A percentile compares a stretch with the other conserved stretches of the same genome.
phyloP scores from a whole-genome alignment of 1,140 invertebrate species.

The Danaus melanippus region DNA sequence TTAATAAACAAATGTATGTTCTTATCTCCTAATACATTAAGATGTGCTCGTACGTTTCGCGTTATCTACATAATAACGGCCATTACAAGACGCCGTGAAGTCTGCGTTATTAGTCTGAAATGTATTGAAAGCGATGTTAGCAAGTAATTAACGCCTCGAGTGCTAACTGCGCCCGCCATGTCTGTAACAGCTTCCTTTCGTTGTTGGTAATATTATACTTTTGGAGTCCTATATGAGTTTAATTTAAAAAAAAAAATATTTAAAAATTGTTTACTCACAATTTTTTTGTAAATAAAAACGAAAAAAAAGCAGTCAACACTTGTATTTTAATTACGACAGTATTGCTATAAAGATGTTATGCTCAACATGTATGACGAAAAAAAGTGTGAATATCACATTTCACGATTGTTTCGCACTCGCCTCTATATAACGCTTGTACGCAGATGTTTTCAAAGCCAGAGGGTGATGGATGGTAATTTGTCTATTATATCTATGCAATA shows the following conservation, averaged over 20 bases:
- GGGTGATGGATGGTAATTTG: conserved; percentile 6
- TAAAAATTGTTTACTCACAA: too few relatives aligned
- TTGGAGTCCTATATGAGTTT: neutral
- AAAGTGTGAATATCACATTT: too few relatives aligned
- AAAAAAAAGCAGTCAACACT: too few relatives aligned
- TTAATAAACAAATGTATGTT: conserved; percentile 1
- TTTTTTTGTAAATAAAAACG: too few relatives aligned
- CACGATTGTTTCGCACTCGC: too few relatives aligned
- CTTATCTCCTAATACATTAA: too few relatives aligned
- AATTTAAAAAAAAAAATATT: too few relatives aligned
- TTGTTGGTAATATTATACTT: conserved; percentile 25
- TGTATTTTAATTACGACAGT: too few relatives aligned
- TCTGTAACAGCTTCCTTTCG: conserved; percentile 20
- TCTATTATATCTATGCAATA: conserved; percentile 7
- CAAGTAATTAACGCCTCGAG: conserved; percentile 45
- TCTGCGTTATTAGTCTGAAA: conserved; percentile 24
- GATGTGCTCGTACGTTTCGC: neutral
- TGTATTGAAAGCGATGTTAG: conserved; percentile 33
- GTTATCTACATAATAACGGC: conserved; percentile 3
- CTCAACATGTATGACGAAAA: too few relatives aligned
- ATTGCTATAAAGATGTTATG: too few relatives aligned
- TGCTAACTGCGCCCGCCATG: conserved; percentile 34
- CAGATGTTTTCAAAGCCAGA: too few relatives aligned
- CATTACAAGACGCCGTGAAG: conserved; percentile 11
- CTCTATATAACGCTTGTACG: too few relatives aligned